phyloP scores from a whole-genome alignment of 2,888 invertebrate species.

The Mythimna pallens region DNA sequence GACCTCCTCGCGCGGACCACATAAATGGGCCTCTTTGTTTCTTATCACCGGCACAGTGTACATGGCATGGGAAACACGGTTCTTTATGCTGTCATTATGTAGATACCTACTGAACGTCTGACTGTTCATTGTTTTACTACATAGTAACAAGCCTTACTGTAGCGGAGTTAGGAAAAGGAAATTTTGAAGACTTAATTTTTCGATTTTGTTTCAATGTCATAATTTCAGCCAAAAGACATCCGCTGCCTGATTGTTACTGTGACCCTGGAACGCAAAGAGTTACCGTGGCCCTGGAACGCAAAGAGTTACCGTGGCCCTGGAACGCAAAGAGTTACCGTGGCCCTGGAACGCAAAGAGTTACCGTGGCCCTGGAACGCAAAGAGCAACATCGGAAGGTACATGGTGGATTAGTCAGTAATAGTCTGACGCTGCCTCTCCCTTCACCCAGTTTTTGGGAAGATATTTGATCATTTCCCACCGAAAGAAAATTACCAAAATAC shows the following conservation, averaged over 20 bases:
- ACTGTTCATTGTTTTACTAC: constrained; percentile 35
- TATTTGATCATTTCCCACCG: too few relatives aligned
- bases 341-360: too few relatives aligned
- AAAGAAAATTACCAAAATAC: background rate
- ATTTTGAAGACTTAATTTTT: background rate
- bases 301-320: too few relatives aligned
- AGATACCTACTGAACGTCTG: constrained; percentile 28
- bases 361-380: too few relatives aligned
- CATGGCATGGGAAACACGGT: constrained; percentile 62
- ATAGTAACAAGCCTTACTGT: constrained; percentile 34
- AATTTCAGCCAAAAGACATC: background rate
- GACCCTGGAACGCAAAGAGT: too few relatives aligned
- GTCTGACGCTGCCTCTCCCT: too few relatives aligned
- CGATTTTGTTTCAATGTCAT: background rate
- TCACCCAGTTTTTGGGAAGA: too few relatives aligned
- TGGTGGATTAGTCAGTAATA: too few relatives aligned
- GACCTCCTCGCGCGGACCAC: constrained; percentile 60
- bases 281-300: too few relatives aligned
- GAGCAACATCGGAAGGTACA: too few relatives aligned
- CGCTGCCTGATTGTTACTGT: too few relatives aligned
- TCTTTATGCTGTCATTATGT: constrained; percentile 55
- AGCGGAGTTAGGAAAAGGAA: background rate
- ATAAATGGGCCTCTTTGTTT: constrained; percentile 64
- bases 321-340: too few relatives aligned
- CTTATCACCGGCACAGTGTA: constrained; percentile 54